phyloP scores from a whole-genome alignment of 2,888 invertebrate genomes.

The Pristionchus entomophagus region DNA sequence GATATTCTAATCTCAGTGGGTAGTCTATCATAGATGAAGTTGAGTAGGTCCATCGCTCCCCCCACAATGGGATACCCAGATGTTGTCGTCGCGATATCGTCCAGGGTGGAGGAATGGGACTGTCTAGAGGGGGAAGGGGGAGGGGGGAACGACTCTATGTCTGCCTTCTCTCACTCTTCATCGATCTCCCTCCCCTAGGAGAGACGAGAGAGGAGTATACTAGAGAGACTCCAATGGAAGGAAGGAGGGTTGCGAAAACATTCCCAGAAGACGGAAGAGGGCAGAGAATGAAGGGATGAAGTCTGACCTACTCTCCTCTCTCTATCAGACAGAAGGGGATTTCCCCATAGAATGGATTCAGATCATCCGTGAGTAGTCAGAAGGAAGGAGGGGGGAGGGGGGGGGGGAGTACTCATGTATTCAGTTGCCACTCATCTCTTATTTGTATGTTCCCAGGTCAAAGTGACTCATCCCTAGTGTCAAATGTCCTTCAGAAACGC shows the following conservation, averaged over 20 bases:
- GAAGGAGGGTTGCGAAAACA: constrained; percentile 29
- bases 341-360: not conserved
- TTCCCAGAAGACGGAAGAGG: not conserved
- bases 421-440: constrained; percentile 34
- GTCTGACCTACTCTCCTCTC: not conserved
- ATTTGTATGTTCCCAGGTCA: constrained; percentile 32
- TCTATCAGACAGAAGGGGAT: not conserved
- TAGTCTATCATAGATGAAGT: constrained; percentile 39
- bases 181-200: constrained; percentile 8
- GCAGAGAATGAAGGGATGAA: constrained; percentile 3
- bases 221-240: constrained; percentile 14
- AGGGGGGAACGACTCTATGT: constrained; percentile 30
- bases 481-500: not conserved
- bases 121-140: not conserved
- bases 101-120: constrained; percentile 15
- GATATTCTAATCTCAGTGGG: constrained; percentile 41
- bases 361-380: not conserved
- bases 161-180: constrained; percentile 27
- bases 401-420: not conserved
- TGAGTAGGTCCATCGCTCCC: constrained; percentile 36
- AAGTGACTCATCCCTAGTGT: constrained; percentile 17
- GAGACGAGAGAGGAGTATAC: constrained; percentile 21
- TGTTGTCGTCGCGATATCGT: not conserved
- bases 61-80: not conserved
- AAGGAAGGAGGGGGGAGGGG: no score